Base-by-base conservation (phyloP, 2,888 invertebrate genomes). In the Eulithis testata region DNA sequence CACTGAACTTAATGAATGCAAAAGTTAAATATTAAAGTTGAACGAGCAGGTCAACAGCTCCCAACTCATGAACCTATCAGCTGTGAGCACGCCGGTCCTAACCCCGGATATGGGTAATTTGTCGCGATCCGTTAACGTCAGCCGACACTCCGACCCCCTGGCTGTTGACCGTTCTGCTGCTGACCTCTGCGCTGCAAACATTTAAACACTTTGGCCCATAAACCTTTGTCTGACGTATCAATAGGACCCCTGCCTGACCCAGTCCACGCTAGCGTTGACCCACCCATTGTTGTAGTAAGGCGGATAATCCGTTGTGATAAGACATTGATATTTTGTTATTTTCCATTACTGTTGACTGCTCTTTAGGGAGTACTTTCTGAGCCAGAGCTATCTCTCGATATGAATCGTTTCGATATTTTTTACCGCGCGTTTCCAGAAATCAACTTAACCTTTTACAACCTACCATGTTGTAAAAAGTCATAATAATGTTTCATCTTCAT, bases 71-170 rank as follows among this genome's bases (percentile, higher is more conserved):
- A 49, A 45, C 45, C 45, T 31, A 9, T 40, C 40, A 40, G 40
- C 0, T 9, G 1, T 40, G 50, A 12, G 51, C 11, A 12, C 52
- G 21, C 43, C 21, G 52, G 58, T n/a, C 44, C 49, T 65, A 12
- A 65, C 56, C 6, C 47, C 62, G 59, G 65, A 65, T 56, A 56
- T 52, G 59, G 47, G 36, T 44, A 65, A 65, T 68, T 63, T 54
- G 58, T n/a, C 60, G 44, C 65, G 63, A 53, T 45, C 61, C 60
- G 50, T 51, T 43, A 44, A 45, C 58, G 62, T 59, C 45, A 66
- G 50, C 51, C 44, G 44, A 44, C n/a, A 5, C 31, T 31, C 31
- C 40, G 40, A 40, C 40, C 40, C 9, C 9, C 9, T 8, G 40
- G 9, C 40, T 40, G 9, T 2, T 40, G 40, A 40, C 40, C 40